Percentiles rank a stretch among this genome's conserved stretches.
Conservation (phyloP, 2,113 vertebrate species). For the Oreochromis niloticus region DNA sequence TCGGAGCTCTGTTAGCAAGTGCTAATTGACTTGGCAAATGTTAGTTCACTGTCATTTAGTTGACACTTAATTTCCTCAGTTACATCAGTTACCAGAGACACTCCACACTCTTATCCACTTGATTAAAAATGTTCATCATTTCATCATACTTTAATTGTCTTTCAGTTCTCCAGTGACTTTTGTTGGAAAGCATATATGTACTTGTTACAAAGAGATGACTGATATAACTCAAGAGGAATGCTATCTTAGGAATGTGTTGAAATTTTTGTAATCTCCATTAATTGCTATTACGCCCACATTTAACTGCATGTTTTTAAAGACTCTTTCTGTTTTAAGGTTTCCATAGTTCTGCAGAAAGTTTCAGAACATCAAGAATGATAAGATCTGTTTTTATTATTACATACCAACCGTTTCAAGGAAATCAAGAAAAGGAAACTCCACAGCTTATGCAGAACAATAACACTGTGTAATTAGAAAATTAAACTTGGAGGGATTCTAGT, state of each 20-base stretch:
- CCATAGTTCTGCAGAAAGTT: neutral
- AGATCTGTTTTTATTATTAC: neutral
- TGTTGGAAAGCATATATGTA: neutral
- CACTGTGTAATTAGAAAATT: neutral
- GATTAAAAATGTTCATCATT: neutral
- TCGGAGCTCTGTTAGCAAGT: slow-evolving; percentile 11
- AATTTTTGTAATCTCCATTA: neutral
- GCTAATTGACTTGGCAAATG: slow-evolving; percentile 18
- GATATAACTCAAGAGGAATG: neutral
- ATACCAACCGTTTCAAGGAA: neutral
- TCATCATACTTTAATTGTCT: neutral
- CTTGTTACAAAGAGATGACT: neutral
- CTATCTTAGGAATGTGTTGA: neutral
- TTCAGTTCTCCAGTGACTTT: neutral
- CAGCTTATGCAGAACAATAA: neutral
- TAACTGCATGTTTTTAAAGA: neutral
- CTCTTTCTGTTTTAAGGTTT: neutral
- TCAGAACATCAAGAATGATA: neutral
- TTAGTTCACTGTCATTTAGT: neutral
- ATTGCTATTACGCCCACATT: neutral
- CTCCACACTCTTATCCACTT: neutral
- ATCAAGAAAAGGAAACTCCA: neutral
- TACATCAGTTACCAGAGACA: neutral
- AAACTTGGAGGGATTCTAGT: neutral
- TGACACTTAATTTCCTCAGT: neutral